Base-by-base conservation (phyloP, 1,140 invertebrate species). In the Palaemon carinicauda region DNA sequence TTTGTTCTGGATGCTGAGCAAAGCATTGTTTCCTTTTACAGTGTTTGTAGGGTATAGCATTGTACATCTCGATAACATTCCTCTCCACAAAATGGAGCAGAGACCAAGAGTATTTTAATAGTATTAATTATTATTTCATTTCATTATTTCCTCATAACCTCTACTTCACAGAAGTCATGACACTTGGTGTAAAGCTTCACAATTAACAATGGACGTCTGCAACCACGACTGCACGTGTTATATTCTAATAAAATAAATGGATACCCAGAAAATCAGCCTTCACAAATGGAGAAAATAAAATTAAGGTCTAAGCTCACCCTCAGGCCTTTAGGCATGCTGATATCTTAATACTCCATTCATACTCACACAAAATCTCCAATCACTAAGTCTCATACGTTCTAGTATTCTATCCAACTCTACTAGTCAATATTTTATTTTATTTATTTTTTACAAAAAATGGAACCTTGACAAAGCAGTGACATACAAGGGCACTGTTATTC, bases 161-260 rank as follows among this genome's bases (percentile, higher is more conserved):
- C 56, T 53, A 21, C 27, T 80, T 73, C 54, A 79, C 50, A 52
- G 54, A 80, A 53, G 84, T 80, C 24, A 73, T 80, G 77, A 65
- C 51, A 71, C 19, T 29, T 27, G 53, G 65, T 86, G 84, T 80
- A 80, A 86, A 86, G 84, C 77, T 54, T 86, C 60, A 86, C 51
- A 69, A 86, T 51, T 74, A 86, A 86, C 84, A 86, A 80, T 86
- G 84, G 84, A 86, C 84, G 84, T 86, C 65, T 86, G 84, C 84
- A 73, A 86, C 84, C 84, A 86, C 84, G 84, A 86, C 56, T 86
- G 84, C 60, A 86, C 84, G 84, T 86, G 84, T 86, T 79, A 73
- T 29, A 31, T 69, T 73, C 33, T n/a, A 85, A 80, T 56, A 27
- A 79, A 79, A 80, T n/a, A 69, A 17, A 27, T n/a, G 73, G 80